These are phyloP conservation scores for Microtus richardsoni DNA, from an alignment of 2,113 vertebrate species.

Conservation along the genomic window DNA sequence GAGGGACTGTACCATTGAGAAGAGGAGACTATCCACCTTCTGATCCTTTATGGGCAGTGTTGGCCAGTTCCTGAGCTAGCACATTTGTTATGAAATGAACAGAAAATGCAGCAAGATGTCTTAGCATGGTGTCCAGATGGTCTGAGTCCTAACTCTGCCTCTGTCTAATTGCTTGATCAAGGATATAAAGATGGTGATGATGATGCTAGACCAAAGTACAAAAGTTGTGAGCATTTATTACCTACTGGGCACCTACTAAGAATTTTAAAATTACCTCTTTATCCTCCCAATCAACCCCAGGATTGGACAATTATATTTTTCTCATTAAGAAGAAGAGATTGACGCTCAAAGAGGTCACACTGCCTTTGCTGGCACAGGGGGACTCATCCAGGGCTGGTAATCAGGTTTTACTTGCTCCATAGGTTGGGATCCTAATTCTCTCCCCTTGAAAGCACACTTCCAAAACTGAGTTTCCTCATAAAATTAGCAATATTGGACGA, in stretches of 20 bases:
- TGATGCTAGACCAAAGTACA: not conserved
- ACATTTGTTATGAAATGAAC: not conserved
- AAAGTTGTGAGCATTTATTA: not conserved
- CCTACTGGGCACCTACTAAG: not conserved
- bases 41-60: not conserved
- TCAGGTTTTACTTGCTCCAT: not conserved
- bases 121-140: not conserved
- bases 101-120: not conserved
- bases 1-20: not conserved
- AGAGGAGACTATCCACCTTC: not conserved
- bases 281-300: not conserved
- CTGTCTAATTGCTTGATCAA: not conserved
- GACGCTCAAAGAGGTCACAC: not conserved
- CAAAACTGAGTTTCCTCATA: slow-evolving; percentile 1
- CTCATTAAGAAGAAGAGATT: slow-evolving; percentile 13
- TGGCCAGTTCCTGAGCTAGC: not conserved
- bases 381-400: not conserved
- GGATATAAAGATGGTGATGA: not conserved
- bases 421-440: not conserved
- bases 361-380: not conserved
- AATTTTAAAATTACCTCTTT: not conserved
- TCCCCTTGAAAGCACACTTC: not conserved
- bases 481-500: not conserved
- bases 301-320: not conserved
- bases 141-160: not conserved